phyloP scores from a whole-genome alignment of 1,140 invertebrate species.

The Lethrus apterus region DNA sequence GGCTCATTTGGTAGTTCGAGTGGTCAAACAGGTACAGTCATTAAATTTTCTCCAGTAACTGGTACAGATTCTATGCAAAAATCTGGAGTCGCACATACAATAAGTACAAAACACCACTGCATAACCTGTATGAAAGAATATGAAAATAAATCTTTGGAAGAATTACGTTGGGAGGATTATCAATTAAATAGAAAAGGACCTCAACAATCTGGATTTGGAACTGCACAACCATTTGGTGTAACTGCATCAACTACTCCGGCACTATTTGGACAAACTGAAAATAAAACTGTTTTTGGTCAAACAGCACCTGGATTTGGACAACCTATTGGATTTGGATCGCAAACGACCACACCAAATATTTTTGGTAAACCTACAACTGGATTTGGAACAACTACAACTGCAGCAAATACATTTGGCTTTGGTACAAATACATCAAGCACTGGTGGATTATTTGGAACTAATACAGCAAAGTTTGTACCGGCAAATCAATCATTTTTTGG shows the following conservation, averaged over 20 bases:
- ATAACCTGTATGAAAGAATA: constrained; percentile 98
- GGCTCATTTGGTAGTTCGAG: constrained; percentile 44
- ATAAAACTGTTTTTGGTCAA: constrained; percentile 37
- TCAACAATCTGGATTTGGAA: constrained; percentile 24
- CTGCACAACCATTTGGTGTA: constrained; percentile 27
- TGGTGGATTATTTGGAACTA: constrained; percentile 41
- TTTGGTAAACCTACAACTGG: constrained; percentile 30
- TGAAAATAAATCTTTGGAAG: constrained; percentile 88
- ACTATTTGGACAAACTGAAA: constrained; percentile 44
- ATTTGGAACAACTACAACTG: constrained; percentile 41
- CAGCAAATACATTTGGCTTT: constrained; percentile 30
- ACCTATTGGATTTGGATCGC: constrained; percentile 15
- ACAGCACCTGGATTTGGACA: constrained; percentile 22
- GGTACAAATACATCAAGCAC: constrained; percentile 34
- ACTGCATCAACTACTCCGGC: constrained; percentile 35
- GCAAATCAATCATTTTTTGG: constrained; percentile 45
- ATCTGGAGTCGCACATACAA: constrained; percentile 69
- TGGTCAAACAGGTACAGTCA: constrained; percentile 59
- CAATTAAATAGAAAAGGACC: constrained; percentile 74
- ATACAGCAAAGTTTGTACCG: constrained; percentile 43
- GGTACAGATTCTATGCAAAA: constrained; percentile 90
- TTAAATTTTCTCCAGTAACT: constrained; percentile 80
- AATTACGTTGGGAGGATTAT: constrained; percentile 92
- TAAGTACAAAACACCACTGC: constrained; percentile 88
- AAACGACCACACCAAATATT: constrained; percentile 42